These are phyloP conservation scores for Saxicola maurus DNA, from an alignment of 2,797 vertebrate species.

Conservation along the genomic window DNA sequence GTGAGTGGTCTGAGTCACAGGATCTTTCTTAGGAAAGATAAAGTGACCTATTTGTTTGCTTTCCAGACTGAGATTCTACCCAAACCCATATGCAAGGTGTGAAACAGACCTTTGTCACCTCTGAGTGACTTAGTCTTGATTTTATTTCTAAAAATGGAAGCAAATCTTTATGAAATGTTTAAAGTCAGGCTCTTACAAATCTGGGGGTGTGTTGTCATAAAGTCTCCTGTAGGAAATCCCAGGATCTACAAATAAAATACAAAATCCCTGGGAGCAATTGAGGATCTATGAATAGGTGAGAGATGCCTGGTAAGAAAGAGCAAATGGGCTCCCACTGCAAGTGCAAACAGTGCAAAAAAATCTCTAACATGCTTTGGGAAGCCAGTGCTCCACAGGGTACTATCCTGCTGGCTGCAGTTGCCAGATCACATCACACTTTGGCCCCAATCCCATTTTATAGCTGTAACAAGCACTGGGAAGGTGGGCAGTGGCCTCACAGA, in stretches of 20 bases:
- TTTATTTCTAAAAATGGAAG: neutral
- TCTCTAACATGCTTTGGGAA: neutral
- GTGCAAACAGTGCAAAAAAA: neutral
- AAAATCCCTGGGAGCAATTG: neutral
- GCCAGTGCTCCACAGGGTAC: neutral
- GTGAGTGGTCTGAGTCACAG: constrained; percentile 45
- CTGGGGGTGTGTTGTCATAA: neutral
- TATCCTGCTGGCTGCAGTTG: neutral
- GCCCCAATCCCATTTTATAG: neutral
- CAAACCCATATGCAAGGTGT: rapidly evolving
- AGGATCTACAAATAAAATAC: neutral
- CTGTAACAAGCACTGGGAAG: neutral
- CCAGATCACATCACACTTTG: neutral
- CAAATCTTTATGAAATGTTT: neutral
- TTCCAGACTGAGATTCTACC: neutral
- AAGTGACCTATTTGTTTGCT: neutral
- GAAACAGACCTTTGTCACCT: neutral
- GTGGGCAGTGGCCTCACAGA: neutral
- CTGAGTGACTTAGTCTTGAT: neutral
- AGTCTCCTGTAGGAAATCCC: neutral
- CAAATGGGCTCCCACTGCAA: neutral
- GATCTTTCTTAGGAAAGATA: neutral
- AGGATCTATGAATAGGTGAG: neutral
- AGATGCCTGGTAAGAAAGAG: neutral
- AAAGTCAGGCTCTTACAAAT: neutral